Conservation (phyloP, 2,888 invertebrate species). For the Entomobrya multifasciata region DNA sequence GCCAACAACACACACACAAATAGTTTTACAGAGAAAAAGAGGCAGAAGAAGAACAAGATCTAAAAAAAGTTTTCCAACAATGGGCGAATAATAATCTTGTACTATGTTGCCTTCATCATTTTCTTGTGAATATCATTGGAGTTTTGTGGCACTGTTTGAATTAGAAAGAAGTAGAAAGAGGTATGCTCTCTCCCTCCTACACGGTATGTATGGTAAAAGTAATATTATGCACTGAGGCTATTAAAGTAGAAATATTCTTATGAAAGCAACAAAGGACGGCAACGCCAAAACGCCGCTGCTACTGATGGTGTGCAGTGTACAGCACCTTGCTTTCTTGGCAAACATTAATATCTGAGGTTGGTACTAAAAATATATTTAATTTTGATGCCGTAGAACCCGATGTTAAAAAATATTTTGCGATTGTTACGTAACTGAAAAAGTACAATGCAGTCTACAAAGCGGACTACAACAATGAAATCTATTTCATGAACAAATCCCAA, state of each 20-base stretch:
- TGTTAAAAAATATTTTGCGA: too few relatives aligned
- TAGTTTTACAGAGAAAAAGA: conserved; percentile 30
- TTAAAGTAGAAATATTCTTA: background rate
- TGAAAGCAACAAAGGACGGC: conserved; percentile 6
- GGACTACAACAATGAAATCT: too few relatives aligned
- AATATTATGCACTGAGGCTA: conserved; percentile 29
- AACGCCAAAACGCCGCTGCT: conserved; percentile 4
- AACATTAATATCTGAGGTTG: background rate
- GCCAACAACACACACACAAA: conserved; percentile 69
- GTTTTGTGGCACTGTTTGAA: too few relatives aligned
- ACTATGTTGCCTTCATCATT: background rate
- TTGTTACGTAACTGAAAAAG: too few relatives aligned
- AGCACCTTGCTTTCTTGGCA: conserved; percentile 6
- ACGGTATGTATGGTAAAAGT: conserved; percentile 35
- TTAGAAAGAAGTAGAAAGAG: background rate
- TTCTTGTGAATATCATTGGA: conserved; percentile 14
- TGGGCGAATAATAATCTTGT: conserved; percentile 55
- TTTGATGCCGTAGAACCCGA: too few relatives aligned
- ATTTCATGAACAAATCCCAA: too few relatives aligned
- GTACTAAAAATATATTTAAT: too few relatives aligned
- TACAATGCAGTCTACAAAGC: too few relatives aligned
- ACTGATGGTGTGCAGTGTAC: too few relatives aligned
- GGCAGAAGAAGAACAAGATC: conserved; percentile 41
- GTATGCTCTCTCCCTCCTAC: conserved; percentile 42
- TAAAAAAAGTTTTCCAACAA: conserved; percentile 77